A percentile compares a stretch with the other conserved stretches of the same genome.
phyloP scores from a whole-genome alignment of 2,888 invertebrate species.

The Acholoe squamosa region DNA sequence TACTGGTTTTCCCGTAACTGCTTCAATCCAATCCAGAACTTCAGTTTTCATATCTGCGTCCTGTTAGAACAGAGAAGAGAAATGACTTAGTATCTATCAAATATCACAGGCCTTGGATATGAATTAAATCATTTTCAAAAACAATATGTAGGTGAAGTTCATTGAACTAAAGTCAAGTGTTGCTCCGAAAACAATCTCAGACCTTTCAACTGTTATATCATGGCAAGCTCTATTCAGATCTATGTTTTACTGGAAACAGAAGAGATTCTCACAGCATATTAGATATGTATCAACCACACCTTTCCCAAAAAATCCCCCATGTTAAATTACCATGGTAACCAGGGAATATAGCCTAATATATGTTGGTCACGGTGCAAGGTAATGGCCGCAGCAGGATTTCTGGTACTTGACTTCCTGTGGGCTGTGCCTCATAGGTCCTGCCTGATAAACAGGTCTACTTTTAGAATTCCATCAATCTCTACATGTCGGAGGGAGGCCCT shows the following conservation, averaged over 20 bases:
- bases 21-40: slow-evolving; percentile 94
- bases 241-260: too few relatives aligned
- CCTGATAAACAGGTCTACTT: background rate
- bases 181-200: too few relatives aligned
- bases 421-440: background rate
- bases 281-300: too few relatives aligned
- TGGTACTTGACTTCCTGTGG: background rate
- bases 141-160: background rate
- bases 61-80: background rate
- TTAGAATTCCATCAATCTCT: slow-evolving; percentile 1
- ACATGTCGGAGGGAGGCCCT: background rate
- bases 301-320: background rate
- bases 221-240: too few relatives aligned
- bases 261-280: too few relatives aligned
- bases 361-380: background rate
- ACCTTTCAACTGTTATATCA: too few relatives aligned
- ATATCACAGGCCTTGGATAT: background rate
- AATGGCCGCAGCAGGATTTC: background rate
- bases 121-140: background rate
- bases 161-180: too few relatives aligned
- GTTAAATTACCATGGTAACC: background rate
- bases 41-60: slow-evolving; percentile 85
- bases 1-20: slow-evolving; percentile 93
- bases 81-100: background rate
- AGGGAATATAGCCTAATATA: too few relatives aligned